Conservation (phyloP, 2,888 invertebrate species). For the Caenorhabditis sp. region DNA sequence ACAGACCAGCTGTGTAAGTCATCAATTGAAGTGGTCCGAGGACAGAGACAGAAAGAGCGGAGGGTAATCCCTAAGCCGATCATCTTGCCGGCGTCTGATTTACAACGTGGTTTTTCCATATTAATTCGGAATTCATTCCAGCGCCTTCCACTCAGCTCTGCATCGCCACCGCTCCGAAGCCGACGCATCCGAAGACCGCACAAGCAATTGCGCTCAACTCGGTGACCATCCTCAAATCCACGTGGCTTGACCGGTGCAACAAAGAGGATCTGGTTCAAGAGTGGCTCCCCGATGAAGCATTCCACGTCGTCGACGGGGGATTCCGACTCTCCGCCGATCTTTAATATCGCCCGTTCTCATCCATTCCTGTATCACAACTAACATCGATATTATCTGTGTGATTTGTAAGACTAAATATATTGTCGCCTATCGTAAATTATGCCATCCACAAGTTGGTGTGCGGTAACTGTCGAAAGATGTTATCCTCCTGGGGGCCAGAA, state of each 20-base stretch:
- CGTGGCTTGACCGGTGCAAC: constrained; percentile 62
- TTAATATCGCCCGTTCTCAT: too few species aligned
- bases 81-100: neutral
- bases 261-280: constrained; percentile 21
- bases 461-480: too few species aligned
- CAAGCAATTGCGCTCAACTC: constrained; percentile 16
- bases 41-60: neutral
- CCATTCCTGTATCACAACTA: too few species aligned
- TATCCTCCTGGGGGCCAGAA: too few species aligned
- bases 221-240: constrained; percentile 50
- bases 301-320: constrained; percentile 19
- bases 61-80: constrained; percentile 13
- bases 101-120: neutral
- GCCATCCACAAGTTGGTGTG: too few species aligned
- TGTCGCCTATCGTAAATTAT: too few species aligned
- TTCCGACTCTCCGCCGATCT: neutral
- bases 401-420: too few species aligned
- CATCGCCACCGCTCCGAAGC: constrained; percentile 54
- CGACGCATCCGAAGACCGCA: constrained; percentile 43
- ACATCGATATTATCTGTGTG: too few species aligned
- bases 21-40: constrained; percentile 30
- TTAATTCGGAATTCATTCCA: constrained; percentile 15
- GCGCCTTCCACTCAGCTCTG: constrained; percentile 33
- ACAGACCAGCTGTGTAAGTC: constrained; percentile 14
- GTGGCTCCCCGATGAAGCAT: constrained; percentile 47